phyloP scores from a whole-genome alignment of 2,113 vertebrate species.

The Narcine bancroftii region DNA sequence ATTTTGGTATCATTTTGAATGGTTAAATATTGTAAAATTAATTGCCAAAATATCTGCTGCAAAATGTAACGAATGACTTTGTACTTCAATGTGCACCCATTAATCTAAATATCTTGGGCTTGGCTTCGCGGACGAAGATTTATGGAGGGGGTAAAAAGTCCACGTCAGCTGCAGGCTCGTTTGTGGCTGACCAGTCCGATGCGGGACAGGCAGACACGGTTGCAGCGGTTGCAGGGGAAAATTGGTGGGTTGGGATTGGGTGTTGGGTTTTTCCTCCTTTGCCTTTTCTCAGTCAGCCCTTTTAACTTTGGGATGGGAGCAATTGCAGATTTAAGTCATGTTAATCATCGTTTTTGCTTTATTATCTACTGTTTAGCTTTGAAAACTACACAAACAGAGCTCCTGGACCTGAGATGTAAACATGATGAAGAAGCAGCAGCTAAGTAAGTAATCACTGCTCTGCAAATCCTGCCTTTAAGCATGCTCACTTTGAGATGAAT shows the following conservation, averaged over 20 bases:
- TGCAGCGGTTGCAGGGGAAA: too few species aligned
- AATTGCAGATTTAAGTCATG: conserved; percentile 33
- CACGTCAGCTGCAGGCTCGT: too few species aligned
- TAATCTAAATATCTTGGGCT: not conserved
- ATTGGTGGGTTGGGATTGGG: too few species aligned
- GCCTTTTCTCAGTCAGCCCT: too few species aligned
- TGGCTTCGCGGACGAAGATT: too few species aligned
- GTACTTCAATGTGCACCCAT: not conserved
- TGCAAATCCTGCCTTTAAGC: not conserved
- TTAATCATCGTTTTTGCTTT: not conserved
- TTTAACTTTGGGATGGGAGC: conserved; percentile 9
- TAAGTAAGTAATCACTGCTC: conserved; percentile 66
- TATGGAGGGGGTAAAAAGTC: too few species aligned
- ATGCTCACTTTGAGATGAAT: not conserved
- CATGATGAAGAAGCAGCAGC: conserved; percentile 81
- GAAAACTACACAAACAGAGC: conserved; percentile 81
- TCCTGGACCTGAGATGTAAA: conserved; percentile 82
- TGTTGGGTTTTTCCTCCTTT: too few species aligned
- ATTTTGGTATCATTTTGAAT: not conserved
- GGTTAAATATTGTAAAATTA: not conserved
- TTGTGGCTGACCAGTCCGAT: too few species aligned
- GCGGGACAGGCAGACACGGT: too few species aligned
- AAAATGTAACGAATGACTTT: not conserved
- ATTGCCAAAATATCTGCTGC: not conserved
- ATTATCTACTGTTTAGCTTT: conserved; percentile 62